phyloP scores from a whole-genome alignment of 2,113 vertebrate species.

The Gambusia holbrooki region DNA sequence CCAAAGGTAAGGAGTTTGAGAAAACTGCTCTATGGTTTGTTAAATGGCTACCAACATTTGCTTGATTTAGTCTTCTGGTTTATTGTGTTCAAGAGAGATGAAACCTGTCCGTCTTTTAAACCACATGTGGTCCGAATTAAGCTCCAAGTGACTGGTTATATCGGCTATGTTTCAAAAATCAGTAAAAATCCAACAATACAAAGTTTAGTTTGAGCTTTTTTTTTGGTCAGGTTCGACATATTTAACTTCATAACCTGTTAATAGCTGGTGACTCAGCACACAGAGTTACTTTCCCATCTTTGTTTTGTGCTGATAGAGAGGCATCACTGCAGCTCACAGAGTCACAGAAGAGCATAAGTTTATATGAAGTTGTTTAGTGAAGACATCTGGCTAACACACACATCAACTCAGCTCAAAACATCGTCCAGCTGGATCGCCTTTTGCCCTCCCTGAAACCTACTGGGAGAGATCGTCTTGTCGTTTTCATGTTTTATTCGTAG shows the following conservation, averaged over 20 bases:
- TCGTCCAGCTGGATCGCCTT: conserved; percentile 17
- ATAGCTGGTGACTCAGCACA: neutral
- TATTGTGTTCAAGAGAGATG: too few relatives aligned
- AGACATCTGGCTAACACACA: conserved; percentile 53
- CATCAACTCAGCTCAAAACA: conserved; percentile 25
- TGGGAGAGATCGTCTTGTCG: conserved; percentile 1
- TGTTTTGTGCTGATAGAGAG: neutral
- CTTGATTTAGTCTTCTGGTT: too few relatives aligned
- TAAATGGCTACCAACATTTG: too few relatives aligned
- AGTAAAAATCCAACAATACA: neutral
- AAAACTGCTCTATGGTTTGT: too few relatives aligned
- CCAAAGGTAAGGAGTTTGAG: too few relatives aligned
- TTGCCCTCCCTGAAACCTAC: conserved; percentile 18
- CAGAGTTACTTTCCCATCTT: neutral
- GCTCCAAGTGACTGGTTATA: neutral
- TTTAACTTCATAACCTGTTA: neutral
- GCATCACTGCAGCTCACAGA: neutral
- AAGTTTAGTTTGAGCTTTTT: neutral
- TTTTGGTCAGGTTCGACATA: neutral
- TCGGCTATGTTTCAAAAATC: neutral
- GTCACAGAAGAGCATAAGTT: neutral
- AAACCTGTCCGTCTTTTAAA: too few relatives aligned
- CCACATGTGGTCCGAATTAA: neutral
- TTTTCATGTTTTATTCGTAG: conserved; percentile 31
- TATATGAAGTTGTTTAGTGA: neutral